A percentile compares a stretch with the other conserved stretches of the same genome.
Conservation (phyloP, 2,113 vertebrate species). For the Sarotherodon lohbergeri region DNA sequence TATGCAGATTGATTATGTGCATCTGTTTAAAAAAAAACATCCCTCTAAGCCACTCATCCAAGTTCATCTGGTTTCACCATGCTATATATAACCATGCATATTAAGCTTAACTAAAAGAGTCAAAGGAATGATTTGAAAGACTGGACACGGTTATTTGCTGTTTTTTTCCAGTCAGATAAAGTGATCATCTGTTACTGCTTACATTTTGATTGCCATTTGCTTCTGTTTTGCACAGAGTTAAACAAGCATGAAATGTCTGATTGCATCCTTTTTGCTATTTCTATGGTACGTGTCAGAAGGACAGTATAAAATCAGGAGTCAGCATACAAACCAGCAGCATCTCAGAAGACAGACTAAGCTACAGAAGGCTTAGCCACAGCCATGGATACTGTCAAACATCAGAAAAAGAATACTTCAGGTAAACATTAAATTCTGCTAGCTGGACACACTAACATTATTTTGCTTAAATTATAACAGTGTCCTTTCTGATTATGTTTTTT, state of each 20-base stretch:
- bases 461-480: not conserved
- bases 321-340: not conserved
- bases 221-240: slow-evolving; percentile 1
- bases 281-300: not conserved
- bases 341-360: not conserved
- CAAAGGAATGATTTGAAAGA: not conserved
- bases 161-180: not conserved
- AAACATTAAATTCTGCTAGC: not conserved
- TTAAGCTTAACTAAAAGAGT: not conserved
- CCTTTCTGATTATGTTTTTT: not conserved
- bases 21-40: not conserved
- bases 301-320: slow-evolving; percentile 32
- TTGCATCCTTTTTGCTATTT: not conserved
- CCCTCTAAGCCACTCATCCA: not conserved
- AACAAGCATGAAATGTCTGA: not conserved
- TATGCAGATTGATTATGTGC: too few relatives aligned
- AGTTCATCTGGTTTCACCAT: not conserved
- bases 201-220: not conserved
- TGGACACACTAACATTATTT: not conserved
- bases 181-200: slow-evolving; percentile 7
- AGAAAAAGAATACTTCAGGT: not conserved
- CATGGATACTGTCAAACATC: slow-evolving; percentile 2
- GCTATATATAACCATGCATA: not conserved
- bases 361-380: not conserved
- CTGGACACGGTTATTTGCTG: not conserved